Conservation (phyloP, 2,113 vertebrate genomes). For the Eudyptes chrysolophus region DNA sequence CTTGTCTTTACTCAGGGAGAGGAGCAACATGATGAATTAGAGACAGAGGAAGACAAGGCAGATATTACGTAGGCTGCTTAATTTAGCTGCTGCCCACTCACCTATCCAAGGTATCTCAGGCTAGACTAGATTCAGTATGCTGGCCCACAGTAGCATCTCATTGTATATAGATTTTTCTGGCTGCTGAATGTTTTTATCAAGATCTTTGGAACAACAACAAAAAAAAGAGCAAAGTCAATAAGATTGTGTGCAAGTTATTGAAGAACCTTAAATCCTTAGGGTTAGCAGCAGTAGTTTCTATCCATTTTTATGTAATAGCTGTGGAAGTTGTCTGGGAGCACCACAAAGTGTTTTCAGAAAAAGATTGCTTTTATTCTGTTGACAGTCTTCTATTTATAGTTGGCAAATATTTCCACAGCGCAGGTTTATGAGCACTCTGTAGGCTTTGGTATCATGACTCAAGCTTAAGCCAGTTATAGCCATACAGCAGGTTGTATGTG, state of each 20-base stretch:
- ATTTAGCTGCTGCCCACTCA: neutral
- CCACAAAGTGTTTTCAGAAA: neutral
- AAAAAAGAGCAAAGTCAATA: neutral
- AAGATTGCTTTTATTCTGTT: constrained; percentile 13
- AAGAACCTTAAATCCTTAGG: constrained; percentile 1
- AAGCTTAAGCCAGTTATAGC: neutral
- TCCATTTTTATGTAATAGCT: neutral
- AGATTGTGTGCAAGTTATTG: neutral
- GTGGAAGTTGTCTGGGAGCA: neutral
- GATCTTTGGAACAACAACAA: neutral
- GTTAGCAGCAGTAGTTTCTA: neutral
- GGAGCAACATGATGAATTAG: neutral
- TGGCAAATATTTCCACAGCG: constrained; percentile 5
- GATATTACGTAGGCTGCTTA: neutral
- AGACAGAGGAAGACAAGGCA: neutral
- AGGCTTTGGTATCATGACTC: neutral
- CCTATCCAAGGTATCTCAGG: neutral
- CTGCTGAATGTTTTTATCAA: constrained; percentile 11
- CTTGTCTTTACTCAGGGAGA: neutral
- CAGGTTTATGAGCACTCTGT: neutral
- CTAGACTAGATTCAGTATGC: neutral
- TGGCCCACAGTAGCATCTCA: neutral
- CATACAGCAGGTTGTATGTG: neutral
- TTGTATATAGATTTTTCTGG: constrained; percentile 33
- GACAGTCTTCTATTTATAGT: constrained; percentile 47